These are phyloP conservation scores for Pilophorus perplexus DNA, from an alignment of 2,888 invertebrate species.

Conservation along the genomic window DNA sequence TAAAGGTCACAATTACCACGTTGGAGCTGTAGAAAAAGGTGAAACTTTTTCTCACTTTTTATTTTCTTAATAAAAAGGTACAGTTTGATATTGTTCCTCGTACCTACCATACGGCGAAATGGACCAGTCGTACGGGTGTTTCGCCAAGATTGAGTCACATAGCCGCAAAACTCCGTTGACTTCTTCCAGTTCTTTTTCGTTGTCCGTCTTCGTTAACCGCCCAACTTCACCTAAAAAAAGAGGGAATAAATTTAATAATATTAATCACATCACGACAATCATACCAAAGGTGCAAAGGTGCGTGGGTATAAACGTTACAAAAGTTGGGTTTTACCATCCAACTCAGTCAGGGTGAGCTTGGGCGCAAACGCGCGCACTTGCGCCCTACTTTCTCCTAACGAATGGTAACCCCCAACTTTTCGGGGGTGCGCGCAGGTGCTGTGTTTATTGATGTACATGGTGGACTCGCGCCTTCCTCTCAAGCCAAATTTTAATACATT, in stretches of 20 bases:
- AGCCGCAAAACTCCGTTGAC: conserved; percentile 19
- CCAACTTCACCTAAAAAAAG: conserved; percentile 36
- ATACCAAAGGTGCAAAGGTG: neutral
- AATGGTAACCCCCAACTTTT: too few species aligned
- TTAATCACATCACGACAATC: too few species aligned
- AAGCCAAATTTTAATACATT: too few species aligned
- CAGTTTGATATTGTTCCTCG: too few species aligned
- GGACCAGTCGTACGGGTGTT: conserved; percentile 38
- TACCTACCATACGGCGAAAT: conserved; percentile 35
- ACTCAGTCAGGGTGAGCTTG: neutral
- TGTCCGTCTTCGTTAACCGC: conserved; percentile 22
- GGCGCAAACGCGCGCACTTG: too few species aligned
- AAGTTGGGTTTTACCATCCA: neutral
- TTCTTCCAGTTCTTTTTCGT: conserved; percentile 17
- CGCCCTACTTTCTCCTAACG: too few species aligned
- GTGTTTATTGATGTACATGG: too few species aligned
- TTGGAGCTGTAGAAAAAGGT: too few species aligned
- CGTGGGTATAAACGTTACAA: neutral
- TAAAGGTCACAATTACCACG: too few species aligned
- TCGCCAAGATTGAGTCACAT: conserved; percentile 32
- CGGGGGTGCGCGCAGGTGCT: neutral
- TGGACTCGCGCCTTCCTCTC: too few species aligned
- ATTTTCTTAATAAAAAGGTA: too few species aligned
- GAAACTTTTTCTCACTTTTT: too few species aligned
- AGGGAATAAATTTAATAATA: neutral